A percentile compares a stretch with the other conserved stretches of the same genome.
phyloP scores from a whole-genome alignment of 1,140 invertebrate species.

The Diplogasteroides magnus region DNA sequence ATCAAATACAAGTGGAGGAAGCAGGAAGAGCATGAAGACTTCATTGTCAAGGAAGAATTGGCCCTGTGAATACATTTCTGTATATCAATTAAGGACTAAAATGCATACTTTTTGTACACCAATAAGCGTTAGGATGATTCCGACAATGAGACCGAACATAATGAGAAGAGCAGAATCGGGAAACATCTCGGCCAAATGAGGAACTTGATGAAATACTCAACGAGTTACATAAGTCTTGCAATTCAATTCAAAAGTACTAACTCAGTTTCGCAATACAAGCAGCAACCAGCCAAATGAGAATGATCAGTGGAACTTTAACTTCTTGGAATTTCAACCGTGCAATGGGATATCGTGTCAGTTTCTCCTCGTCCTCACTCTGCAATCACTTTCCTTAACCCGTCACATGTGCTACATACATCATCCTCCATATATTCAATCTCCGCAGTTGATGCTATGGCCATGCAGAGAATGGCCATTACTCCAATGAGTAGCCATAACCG shows the following conservation, averaged over 20 bases:
- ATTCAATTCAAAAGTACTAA: slow-evolving; percentile 19
- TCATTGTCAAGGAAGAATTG: slow-evolving; percentile 39
- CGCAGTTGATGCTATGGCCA: too few relatives aligned
- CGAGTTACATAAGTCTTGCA: slow-evolving; percentile 2
- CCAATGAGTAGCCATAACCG: too few relatives aligned
- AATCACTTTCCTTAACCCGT: too few relatives aligned
- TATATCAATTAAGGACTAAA: too few relatives aligned
- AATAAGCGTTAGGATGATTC: slow-evolving; percentile 31
- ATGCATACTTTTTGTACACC: slow-evolving; percentile 29
- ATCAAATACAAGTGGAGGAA: slow-evolving; percentile 58
- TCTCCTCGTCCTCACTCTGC: slow-evolving; percentile 14
- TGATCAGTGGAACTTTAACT: slow-evolving; percentile 30
- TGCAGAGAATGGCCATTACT: too few relatives aligned
- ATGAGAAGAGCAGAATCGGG: slow-evolving; percentile 35
- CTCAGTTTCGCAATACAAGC: slow-evolving; percentile 34
- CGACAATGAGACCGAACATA: slow-evolving; percentile 34
- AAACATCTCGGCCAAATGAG: slow-evolving; percentile 33
- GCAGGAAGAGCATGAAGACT: slow-evolving; percentile 47
- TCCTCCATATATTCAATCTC: too few relatives aligned
- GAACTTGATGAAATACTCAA: slow-evolving; percentile 33
- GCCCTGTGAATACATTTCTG: too few relatives aligned
- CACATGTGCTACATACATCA: too few relatives aligned
- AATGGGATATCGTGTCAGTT: slow-evolving; percentile 19
- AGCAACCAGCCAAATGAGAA: slow-evolving; percentile 28
- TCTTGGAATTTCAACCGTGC: slow-evolving; percentile 24